Percentiles rank a stretch among this genome's conserved stretches.
Conservation (phyloP, 2,888 invertebrate species). For the Archaeoteleia sp. region DNA sequence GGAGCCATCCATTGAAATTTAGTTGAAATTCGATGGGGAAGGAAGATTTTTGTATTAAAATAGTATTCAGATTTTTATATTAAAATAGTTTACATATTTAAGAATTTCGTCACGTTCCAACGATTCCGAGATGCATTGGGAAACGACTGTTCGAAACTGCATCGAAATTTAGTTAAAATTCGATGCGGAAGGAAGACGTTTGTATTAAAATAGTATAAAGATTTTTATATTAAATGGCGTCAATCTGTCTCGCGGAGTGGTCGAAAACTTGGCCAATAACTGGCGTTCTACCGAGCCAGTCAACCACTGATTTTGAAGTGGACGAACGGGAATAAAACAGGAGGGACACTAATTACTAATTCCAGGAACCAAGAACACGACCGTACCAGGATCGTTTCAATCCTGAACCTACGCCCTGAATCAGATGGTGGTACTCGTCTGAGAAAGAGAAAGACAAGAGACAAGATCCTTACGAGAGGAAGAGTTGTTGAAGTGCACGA, state of each 20-base stretch:
- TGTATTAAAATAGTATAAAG: too few species aligned
- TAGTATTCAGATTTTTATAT: too few species aligned
- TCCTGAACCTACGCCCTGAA: slow-evolving; percentile 41
- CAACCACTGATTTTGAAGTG: slow-evolving; percentile 65
- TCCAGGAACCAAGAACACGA: slow-evolving; percentile 73
- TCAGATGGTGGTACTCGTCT: slow-evolving; percentile 25
- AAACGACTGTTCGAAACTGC: too few species aligned
- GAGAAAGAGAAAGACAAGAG: slow-evolving; percentile 19
- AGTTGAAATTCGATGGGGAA: too few species aligned
- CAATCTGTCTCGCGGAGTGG: slow-evolving; percentile 61
- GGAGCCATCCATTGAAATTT: too few species aligned
- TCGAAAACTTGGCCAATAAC: slow-evolving; percentile 37
- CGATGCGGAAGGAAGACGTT: too few species aligned
- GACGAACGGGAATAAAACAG: slow-evolving; percentile 69
- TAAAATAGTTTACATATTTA: too few species aligned
- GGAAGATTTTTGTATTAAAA: too few species aligned
- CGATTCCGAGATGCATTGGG: too few species aligned
- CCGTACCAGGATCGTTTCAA: slow-evolving; percentile 58
- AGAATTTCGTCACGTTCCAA: too few species aligned
- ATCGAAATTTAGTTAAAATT: too few species aligned
- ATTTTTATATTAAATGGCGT: too few species aligned
- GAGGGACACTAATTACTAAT: slow-evolving; percentile 74
- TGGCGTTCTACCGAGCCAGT: slow-evolving; percentile 21
- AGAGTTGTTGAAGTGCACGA: slow-evolving; percentile 33
- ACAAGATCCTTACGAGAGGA: slow-evolving; percentile 32